phyloP scores from a whole-genome alignment of 2,888 invertebrate species.

The Anoplius nigerrimus region DNA sequence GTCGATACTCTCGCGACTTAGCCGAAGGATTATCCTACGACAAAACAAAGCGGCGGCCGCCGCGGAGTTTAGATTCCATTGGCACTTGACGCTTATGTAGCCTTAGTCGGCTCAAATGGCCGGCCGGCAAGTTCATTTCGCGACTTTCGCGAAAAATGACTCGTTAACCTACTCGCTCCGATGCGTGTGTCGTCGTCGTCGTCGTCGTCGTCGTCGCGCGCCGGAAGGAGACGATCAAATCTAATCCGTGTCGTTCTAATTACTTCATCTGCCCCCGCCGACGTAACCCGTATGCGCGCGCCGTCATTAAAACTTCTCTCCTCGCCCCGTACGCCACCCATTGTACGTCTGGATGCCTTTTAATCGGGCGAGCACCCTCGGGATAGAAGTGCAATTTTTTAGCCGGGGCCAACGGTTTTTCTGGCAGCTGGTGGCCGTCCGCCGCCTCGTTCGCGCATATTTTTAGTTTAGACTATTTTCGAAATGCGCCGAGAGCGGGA shows the following conservation, averaged over 20 bases:
- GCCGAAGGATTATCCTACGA: no score
- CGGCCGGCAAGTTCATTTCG: no score
- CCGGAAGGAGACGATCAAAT: no score
- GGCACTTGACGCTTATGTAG: no score
- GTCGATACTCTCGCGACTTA: background rate
- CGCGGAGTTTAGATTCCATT: no score
- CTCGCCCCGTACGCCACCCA: conserved; percentile 4
- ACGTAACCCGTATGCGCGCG: conserved; percentile 13
- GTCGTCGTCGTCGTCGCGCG: background rate
- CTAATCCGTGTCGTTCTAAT: no score
- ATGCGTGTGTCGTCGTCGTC: background rate
- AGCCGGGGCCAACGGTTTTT: conserved; percentile 9
- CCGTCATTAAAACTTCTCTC: conserved; percentile 34
- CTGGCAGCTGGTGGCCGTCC: conserved; percentile 7
- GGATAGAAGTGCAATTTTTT: conserved; percentile 33
- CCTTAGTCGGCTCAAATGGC: no score
- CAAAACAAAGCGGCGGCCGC: no score
- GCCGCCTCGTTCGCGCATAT: conserved; percentile 31
- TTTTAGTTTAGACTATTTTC: conserved; percentile 50
- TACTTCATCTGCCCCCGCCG: conserved; percentile 7
- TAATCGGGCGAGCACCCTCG: conserved; percentile 13
- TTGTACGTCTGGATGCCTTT: background rate
- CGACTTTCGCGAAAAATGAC: no score
- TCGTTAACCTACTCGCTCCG: conserved; percentile 5
- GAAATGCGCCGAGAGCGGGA: conserved; percentile 32